Evolutionary conservation across 2,797 vertebrate genomes (phyloP), one percentile per base, ranked within the genome.

Genomic region (Siniperca obscura): DNA sequence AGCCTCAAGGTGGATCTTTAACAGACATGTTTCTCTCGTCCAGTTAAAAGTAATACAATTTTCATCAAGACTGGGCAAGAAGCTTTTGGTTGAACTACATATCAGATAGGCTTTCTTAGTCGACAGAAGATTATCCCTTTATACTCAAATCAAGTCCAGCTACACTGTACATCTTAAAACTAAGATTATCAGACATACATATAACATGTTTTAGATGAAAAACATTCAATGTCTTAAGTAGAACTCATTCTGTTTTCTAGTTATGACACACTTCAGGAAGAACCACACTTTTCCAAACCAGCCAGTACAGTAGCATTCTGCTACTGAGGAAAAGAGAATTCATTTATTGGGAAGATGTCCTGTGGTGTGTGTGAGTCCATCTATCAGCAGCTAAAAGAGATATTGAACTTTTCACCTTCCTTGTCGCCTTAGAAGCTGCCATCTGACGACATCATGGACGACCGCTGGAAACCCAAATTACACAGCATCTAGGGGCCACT

Each of bases 391-490:
- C 74, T 81, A 79, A 82, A 92, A 89, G 85, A 90, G 84, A 89
- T 78, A 78, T 56, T 94, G 92, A 96, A 95, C 93, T 94, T 91
- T 95, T 95, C 86, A 95, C 95, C 93, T 91, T 86, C 77, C 77
- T 74, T 61, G 76, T 92, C 80, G 80, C 75, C 85, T 91, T 73
- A 79, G 89, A 94, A 89, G 90, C 84, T 90, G 81, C 87, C 87
- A 90, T 94, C 90, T 93, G 91, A 94, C 85, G 73, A 93, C 89
- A 92, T 93, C 85, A 85, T 44, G 87, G 81, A 88, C 72, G 70
- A 92, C 85, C 80, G 56, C 90, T 93, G 86, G 79, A 94, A 94
- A 93, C 91, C 92, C 90, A 94, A 95, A 95, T 95, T 95, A 95
- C 88, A 96, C 85, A 76, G 92, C 92, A 92, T 87, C 90, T 68